Evolutionary conservation across 2,888 invertebrate species (phyloP).

Genomic region (Leucania comma): DNA sequence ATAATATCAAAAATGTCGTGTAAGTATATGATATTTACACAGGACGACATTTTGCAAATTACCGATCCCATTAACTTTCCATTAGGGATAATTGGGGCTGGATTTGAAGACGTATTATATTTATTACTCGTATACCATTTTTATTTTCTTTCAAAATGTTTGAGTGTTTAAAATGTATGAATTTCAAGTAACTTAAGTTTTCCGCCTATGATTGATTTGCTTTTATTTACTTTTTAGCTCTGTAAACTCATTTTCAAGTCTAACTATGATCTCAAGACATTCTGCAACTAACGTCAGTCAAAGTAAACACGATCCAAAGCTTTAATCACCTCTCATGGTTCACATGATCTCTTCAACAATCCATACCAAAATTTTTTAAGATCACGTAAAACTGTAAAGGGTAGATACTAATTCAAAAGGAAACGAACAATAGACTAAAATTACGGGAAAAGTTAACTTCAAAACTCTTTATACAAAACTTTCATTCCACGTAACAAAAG

Average conservation of each 20-base stretch:
- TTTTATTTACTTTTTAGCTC: background rate
- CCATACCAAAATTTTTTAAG: constrained; percentile 20
- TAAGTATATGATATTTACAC: constrained; percentile 80
- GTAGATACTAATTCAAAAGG: constrained; percentile 38
- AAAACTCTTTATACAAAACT: constrained; percentile 53
- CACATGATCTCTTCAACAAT: constrained; percentile 6
- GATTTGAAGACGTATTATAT: constrained; percentile 61
- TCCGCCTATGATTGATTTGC: background rate
- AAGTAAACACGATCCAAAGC: constrained; percentile 20
- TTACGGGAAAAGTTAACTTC: constrained; percentile 34
- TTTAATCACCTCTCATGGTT: constrained; percentile 13
- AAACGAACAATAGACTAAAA: constrained; percentile 35
- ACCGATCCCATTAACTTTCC: constrained; percentile 88
- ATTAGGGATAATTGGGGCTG: constrained; percentile 83
- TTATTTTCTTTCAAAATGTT: constrained; percentile 36
- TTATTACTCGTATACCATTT: constrained; percentile 33
- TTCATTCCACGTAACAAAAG: constrained; percentile 62
- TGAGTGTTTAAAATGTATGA: too few relatives aligned
- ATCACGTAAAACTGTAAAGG: constrained; percentile 25
- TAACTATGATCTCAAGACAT: background rate
- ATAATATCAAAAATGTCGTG: constrained; percentile 78
- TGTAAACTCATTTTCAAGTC: background rate
- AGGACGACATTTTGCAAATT: constrained; percentile 88
- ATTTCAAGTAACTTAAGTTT: background rate
- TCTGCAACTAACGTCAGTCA: background rate